phyloP scores from a whole-genome alignment of 2,797 vertebrate species.

The Anas flavirostris region DNA sequence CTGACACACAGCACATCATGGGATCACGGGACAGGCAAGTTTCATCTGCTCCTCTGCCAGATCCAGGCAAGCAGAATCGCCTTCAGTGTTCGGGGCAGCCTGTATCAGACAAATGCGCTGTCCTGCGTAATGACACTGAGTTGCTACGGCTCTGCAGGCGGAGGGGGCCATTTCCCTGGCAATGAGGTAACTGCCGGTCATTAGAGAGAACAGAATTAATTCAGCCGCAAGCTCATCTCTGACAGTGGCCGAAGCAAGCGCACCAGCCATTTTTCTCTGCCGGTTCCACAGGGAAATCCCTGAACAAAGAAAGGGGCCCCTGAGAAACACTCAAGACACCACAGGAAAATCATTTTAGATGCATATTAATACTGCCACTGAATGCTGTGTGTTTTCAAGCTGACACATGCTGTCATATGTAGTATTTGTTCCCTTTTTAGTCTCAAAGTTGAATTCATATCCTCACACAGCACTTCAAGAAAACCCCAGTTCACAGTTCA shows the following conservation, averaged over 20 bases:
- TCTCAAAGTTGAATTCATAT: conserved; percentile 34
- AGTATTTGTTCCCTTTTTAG: not conserved
- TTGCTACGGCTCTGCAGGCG: conserved; percentile 6
- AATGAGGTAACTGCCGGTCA: conserved; percentile 34
- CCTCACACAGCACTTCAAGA: not conserved
- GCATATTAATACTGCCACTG: not conserved
- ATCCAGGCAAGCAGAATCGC: not conserved
- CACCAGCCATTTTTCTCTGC: conserved; percentile 42
- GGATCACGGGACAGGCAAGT: not conserved
- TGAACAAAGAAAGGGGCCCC: conserved; percentile 53
- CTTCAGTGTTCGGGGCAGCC: not conserved
- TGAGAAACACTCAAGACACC: not conserved
- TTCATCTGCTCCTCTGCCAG: too few relatives aligned
- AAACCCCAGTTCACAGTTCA: conserved; percentile 51
- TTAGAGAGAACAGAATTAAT: conserved; percentile 64
- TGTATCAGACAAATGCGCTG: not conserved
- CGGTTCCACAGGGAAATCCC: conserved; percentile 18
- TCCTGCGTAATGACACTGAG: not conserved
- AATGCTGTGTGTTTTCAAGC: not conserved
- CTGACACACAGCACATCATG: not conserved
- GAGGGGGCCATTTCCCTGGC: conserved; percentile 22
- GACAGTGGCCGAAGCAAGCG: not conserved
- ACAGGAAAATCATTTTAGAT: conserved; percentile 24
- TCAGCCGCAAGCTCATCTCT: not conserved
- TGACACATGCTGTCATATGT: not conserved